phyloP scores from a whole-genome alignment of 2,888 invertebrate species.

The Campoletis raptor region DNA sequence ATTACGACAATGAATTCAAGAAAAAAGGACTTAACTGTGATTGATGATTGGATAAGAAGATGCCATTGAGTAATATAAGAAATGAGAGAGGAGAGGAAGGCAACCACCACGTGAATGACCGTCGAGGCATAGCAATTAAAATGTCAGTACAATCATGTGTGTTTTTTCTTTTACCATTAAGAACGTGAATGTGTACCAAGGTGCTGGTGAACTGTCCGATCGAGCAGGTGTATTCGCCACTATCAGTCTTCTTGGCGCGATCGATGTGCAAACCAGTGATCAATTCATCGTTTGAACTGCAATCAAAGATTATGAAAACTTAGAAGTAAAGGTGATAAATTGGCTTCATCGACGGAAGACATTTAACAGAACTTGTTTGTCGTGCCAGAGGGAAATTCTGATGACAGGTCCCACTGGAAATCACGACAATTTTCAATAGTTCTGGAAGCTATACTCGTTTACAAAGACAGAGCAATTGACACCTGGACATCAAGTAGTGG shows the following conservation, averaged over 20 bases:
- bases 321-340: background rate
- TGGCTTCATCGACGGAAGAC: background rate
- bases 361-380: background rate
- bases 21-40: background rate
- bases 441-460: background rate
- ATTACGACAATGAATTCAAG: background rate
- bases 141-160: background rate
- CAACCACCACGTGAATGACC: slow-evolving; percentile 1
- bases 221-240: slow-evolving; percentile 89
- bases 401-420: background rate
- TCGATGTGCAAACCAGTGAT: slow-evolving; percentile 81
- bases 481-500: slow-evolving; percentile 12
- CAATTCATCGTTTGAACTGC: slow-evolving; percentile 80
- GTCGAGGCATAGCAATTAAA: background rate
- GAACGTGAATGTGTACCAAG: slow-evolving; percentile 89
- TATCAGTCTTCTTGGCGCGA: slow-evolving; percentile 88
- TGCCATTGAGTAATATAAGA: background rate
- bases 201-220: slow-evolving; percentile 88
- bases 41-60: too few relatives aligned
- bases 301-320: slow-evolving; percentile 66
- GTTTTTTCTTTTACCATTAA: slow-evolving; percentile 86
- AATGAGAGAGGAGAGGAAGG: background rate
- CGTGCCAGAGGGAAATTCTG: background rate
- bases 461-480: slow-evolving; percentile 18
- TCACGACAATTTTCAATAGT: background rate